Percentiles rank a stretch among this genome's conserved stretches.
phyloP scores from a whole-genome alignment of 2,113 vertebrate genomes.

The Heloderma charlesbogerti region DNA sequence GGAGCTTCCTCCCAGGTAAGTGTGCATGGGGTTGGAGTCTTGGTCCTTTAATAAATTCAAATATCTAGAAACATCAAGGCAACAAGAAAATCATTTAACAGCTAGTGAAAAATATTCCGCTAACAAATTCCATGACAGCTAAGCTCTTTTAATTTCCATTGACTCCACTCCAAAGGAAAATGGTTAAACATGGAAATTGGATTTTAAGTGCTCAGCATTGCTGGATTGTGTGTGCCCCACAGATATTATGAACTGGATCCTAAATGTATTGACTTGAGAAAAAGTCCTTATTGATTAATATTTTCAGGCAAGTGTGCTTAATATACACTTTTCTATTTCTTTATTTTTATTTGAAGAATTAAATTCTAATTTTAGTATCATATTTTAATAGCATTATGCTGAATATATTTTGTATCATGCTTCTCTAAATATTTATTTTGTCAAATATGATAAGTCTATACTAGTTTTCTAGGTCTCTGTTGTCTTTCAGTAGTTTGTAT shows the following conservation, averaged over 20 bases:
- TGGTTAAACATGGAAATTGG: not conserved
- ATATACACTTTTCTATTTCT: slow-evolving; percentile 35
- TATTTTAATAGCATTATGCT: slow-evolving; percentile 55
- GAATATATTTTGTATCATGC: slow-evolving; percentile 59
- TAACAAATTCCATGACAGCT: not conserved
- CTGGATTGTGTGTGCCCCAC: not conserved
- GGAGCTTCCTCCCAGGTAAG: slow-evolving; percentile 30
- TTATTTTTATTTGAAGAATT: slow-evolving; percentile 68
- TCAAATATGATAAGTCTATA: slow-evolving; percentile 35
- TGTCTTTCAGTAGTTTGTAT: slow-evolving; percentile 43
- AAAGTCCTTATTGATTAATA: not conserved
- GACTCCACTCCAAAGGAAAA: not conserved
- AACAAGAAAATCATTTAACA: slow-evolving; percentile 62
- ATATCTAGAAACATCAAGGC: slow-evolving; percentile 42
- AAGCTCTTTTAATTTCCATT: not conserved
- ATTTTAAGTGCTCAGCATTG: not conserved
- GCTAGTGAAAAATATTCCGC: slow-evolving; percentile 53
- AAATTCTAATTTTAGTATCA: slow-evolving; percentile 57
- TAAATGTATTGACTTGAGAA: not conserved
- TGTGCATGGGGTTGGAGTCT: not conserved
- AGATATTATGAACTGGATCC: not conserved
- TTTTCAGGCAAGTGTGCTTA: not conserved
- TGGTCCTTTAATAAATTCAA: slow-evolving; percentile 33
- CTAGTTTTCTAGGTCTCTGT: slow-evolving; percentile 45
- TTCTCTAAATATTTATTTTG: slow-evolving; percentile 64